Evolutionary conservation across 2,888 invertebrate genomes (phyloP).

Genomic region (Laspeyria flexula): DNA sequence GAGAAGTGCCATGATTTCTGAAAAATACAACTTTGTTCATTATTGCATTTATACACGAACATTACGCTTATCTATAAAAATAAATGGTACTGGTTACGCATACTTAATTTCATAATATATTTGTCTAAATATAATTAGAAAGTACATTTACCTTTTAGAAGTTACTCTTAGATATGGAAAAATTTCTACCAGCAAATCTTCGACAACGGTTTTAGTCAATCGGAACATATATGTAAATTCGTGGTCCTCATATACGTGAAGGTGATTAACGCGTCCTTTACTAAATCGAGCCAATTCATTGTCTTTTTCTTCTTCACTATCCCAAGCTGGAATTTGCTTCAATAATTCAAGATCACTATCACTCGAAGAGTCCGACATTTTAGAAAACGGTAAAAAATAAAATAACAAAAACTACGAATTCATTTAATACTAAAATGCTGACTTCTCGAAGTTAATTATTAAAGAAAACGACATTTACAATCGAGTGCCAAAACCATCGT

Average conservation of each 20-base stretch:
- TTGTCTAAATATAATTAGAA: background rate
- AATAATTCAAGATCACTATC: background rate
- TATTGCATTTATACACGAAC: no score
- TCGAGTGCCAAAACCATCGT: no score
- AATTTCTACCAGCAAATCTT: background rate
- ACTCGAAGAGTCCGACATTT: background rate
- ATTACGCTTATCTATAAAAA: no score
- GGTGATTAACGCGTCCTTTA: background rate
- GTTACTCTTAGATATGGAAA: background rate
- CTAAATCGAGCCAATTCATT: background rate
- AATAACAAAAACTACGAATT: background rate
- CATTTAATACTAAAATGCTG: background rate
- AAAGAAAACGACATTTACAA: no score
- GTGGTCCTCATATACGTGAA: background rate
- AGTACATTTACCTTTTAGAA: background rate
- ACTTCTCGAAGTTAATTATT: no score
- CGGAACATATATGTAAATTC: background rate
- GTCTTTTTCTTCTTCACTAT: background rate
- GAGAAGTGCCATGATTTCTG: slow-evolving; percentile 13
- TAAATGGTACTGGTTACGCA: no score
- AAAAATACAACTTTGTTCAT: background rate
- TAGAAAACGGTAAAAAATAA: background rate
- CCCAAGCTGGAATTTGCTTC: background rate
- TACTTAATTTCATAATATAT: no score
- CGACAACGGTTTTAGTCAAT: background rate